Base-by-base conservation (phyloP, 2,113 vertebrate genomes). In the Pungitius pungitius region DNA sequence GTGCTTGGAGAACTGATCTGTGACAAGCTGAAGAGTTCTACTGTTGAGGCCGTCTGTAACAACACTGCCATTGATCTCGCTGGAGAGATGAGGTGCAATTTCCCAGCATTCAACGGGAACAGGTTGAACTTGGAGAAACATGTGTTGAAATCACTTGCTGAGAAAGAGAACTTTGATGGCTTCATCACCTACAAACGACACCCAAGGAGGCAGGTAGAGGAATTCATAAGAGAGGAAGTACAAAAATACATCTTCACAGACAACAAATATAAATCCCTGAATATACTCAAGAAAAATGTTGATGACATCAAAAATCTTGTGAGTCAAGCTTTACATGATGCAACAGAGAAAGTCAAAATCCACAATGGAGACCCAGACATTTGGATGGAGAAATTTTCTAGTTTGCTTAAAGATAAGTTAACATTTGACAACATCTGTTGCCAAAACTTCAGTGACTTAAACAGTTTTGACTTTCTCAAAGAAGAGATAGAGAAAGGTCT, bases 91-190 rank as follows among this genome's bases (percentile, higher is more conserved):
- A 56, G 2, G 72, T 1, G 20, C 33, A 90, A 39, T 39, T 20
- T 63, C 42, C 55, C 85, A 8, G 87, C 88, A 15, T 95, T 96
- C 81, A 63, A 0, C 10, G 91, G 86, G 59, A 95, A 86, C 62
- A 89, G 93, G 26, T 43, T 80, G 51, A 90, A 87, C 27, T 80
- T 95, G 55, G 95, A 95, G 59, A 87, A 89, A 43, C 88, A 90
- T 73, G 82, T 95, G 39, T 84, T 95, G 62, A 90, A 47, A 42
- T 87, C 82, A 27, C 77, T 95, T 42, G 94, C 94, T 58, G 6
- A 94, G 57, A 47, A 94, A 22, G 91, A 94, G 51, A 74, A 88
- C 0, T 95, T 95, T 89, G 13, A 24, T 26, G 5, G 5, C 5
- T 52, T 52, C 2, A 52, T 52, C 22, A 52, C 1, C 51, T 52